Percentiles rank a stretch among this genome's conserved stretches.
Evolutionary conservation across 1,140 invertebrate genomes (phyloP).

Genomic region (Drosophila parvula): DNA sequence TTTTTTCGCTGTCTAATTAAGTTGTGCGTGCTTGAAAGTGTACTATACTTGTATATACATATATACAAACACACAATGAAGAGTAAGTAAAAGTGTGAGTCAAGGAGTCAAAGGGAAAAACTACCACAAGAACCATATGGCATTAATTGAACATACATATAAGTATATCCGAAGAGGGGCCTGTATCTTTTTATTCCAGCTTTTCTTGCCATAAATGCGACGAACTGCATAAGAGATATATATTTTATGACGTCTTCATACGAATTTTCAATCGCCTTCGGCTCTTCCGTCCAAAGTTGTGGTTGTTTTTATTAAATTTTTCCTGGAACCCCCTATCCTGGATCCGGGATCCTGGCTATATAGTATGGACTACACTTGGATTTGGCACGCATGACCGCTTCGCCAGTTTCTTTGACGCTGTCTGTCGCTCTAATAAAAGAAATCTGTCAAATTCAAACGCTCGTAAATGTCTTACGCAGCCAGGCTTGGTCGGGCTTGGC

Average conservation of each 20-base stretch:
- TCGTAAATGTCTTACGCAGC: slow-evolving; percentile 77
- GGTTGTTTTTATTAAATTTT: slow-evolving; percentile 75
- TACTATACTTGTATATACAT: not conserved
- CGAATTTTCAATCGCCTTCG: slow-evolving; percentile 51
- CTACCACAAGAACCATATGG: not conserved
- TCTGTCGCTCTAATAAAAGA: slow-evolving; percentile 79
- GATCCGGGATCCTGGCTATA: not conserved
- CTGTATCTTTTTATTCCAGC: slow-evolving; percentile 19
- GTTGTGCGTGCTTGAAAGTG: slow-evolving; percentile 13
- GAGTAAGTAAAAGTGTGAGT: not conserved
- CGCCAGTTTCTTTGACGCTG: slow-evolving; percentile 56
- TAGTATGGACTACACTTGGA: slow-evolving; percentile 20
- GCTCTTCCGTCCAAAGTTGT: slow-evolving; percentile 42
- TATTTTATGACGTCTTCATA: slow-evolving; percentile 72
- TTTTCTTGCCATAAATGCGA: slow-evolving; percentile 38
- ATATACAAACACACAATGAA: not conserved
- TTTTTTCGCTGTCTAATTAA: slow-evolving; percentile 30
- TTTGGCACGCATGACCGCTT: slow-evolving; percentile 67
- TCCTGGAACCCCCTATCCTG: slow-evolving; percentile 7
- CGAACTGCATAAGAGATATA: slow-evolving; percentile 50
- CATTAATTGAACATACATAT: not conserved
- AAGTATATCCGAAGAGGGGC: not conserved
- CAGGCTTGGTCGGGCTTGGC: slow-evolving; percentile 10
- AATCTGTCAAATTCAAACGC: slow-evolving; percentile 81
- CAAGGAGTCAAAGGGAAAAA: slow-evolving; percentile 1